phyloP scores from a whole-genome alignment of 2,797 vertebrate species.

The Pseudomugil gertrudae region DNA sequence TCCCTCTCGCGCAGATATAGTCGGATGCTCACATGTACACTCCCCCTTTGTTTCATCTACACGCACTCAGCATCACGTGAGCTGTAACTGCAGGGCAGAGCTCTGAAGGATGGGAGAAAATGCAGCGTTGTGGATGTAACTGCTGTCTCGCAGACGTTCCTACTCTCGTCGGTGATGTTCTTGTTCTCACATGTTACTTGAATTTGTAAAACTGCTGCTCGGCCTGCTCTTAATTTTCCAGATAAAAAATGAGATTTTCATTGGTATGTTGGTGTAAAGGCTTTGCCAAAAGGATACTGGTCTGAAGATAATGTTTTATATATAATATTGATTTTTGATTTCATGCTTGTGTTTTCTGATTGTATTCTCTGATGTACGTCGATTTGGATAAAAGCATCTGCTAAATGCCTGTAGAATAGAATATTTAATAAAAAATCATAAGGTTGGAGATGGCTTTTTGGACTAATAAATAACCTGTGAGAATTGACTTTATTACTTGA shows the following conservation, averaged over 20 bases:
- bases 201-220: constrained; percentile 15
- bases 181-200: constrained; percentile 24
- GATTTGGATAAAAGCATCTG: too few relatives aligned
- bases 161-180: constrained; percentile 18
- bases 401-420: too few relatives aligned
- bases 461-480: too few relatives aligned
- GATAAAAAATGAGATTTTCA: constrained; percentile 1
- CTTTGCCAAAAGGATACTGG: background rate
- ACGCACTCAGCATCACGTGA: constrained; percentile 63
- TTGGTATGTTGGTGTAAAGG: constrained; percentile 1
- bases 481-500: too few relatives aligned
- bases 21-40: constrained; percentile 1
- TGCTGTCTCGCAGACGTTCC: constrained; percentile 42
- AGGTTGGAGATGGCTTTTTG: too few relatives aligned
- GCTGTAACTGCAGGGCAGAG: constrained; percentile 67
- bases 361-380: too few relatives aligned
- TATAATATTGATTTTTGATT: too few relatives aligned
- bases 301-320: too few relatives aligned
- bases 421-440: too few relatives aligned
- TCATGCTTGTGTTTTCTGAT: too few relatives aligned
- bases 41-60: constrained; percentile 10
- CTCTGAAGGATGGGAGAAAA: constrained; percentile 60
- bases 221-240: background rate
- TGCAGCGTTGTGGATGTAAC: constrained; percentile 55
- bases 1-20: constrained; percentile 16